Evolutionary conservation across 2,888 invertebrate species (phyloP), one percentile per base, ranked within the genome.

Genomic region (Agriotes lineatus): DNA sequence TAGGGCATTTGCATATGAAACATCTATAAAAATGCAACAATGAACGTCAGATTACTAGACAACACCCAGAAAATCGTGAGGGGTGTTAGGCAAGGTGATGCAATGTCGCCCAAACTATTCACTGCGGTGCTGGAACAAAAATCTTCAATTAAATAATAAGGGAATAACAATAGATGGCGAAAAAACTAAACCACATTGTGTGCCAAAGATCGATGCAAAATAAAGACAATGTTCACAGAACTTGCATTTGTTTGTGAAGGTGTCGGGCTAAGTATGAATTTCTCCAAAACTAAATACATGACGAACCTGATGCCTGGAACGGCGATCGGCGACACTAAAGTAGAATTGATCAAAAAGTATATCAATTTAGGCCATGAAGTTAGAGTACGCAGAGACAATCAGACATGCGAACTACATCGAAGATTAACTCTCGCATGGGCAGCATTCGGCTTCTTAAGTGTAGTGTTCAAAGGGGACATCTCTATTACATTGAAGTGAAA

Each of bases 391-490:
- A 50, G 25, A 12, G 50, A 20, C 16, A 52, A 48, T 48, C 37
- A 16, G 20, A 52, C 58, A 22, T 25, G 37, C n/a, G 16, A 50
- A 18, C 33, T 37, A 35, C 30, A 42, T 30, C 33, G 42, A 12
- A 52, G 39, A 35, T 57, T 37, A 35, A 56, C 58, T 44, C 19
- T 44, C 5, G 44, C 44, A 44, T 44, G 44, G 16, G 2, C 44
- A 44, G 44, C 44, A 6, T 44, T 18, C 16, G 16, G 44, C 7
- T 14, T 18, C 18, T 10, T 44, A 18, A 2, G 44, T 7, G 2
- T 6, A 14, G 16, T 10, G 7, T 10, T 44, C 10, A 44, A 44
- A 10, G 19, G 44, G 4, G 44, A 14, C 44, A 44, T 44, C 44
- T 18, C 44, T 5, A 44, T 44, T 6, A 44, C 44, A 14, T 6